Evolutionary conservation across 1,140 invertebrate species (phyloP).

Genomic region (Druon quercuslanigerum): DNA sequence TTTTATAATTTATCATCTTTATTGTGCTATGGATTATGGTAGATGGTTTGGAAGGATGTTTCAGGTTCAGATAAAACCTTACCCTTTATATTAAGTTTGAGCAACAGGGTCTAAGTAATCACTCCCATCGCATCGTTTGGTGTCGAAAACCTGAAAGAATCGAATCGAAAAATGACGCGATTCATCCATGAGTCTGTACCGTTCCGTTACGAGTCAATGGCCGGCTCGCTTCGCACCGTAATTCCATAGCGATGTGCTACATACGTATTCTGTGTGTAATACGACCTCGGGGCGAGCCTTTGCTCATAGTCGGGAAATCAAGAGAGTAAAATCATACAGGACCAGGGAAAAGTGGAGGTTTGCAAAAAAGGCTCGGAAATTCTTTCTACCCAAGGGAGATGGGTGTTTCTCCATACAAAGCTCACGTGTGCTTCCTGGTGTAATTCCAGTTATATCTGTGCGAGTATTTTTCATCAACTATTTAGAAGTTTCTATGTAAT

Average conservation of each 20-base stretch:
- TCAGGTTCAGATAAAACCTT: too few relatives aligned
- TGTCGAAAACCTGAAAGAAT: slow-evolving; percentile 4
- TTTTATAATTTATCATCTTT: too few relatives aligned
- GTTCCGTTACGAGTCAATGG: slow-evolving; percentile 31
- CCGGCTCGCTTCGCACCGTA: slow-evolving; percentile 22
- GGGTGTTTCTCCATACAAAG: too few relatives aligned
- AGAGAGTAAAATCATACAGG: slow-evolving; percentile 28
- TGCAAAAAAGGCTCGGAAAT: slow-evolving; percentile 2
- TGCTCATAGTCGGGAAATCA: neutral
- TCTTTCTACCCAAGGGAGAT: neutral
- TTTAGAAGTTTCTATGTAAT: too few relatives aligned
- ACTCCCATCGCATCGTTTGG: neutral
- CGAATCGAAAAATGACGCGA: slow-evolving; percentile 23
- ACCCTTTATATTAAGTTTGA: too few relatives aligned
- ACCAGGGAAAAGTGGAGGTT: slow-evolving; percentile 12
- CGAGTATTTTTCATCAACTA: too few relatives aligned
- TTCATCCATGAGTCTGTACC: slow-evolving; percentile 4
- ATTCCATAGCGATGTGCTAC: slow-evolving; percentile 16
- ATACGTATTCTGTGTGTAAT: slow-evolving; percentile 14
- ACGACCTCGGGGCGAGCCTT: slow-evolving; percentile 20
- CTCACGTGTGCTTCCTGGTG: too few relatives aligned
- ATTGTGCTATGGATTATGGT: too few relatives aligned
- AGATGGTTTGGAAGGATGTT: too few relatives aligned
- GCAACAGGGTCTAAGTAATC: too few relatives aligned
- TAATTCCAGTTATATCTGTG: too few relatives aligned